Evolutionary conservation across 2,113 vertebrate genomes (phyloP).

Genomic region (Muscicapa adusta): DNA sequence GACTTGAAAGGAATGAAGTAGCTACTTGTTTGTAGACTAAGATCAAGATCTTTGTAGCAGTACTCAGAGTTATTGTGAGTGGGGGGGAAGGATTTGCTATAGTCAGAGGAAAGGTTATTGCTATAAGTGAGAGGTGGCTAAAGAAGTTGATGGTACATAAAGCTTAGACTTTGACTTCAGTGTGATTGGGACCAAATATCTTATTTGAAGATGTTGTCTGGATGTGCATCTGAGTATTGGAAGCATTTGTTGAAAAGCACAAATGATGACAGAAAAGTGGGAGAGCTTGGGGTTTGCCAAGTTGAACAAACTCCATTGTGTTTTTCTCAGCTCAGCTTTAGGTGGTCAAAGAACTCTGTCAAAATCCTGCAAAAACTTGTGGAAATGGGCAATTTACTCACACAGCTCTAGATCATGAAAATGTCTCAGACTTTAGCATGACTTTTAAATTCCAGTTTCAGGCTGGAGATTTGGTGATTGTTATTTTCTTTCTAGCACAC

Average conservation of each 20-base stretch:
- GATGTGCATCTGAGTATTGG: not conserved
- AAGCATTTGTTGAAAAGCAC: not conserved
- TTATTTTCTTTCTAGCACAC: not conserved
- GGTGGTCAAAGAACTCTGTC: not conserved
- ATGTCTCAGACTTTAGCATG: not conserved
- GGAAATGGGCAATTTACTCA: not conserved
- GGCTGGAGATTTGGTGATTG: not conserved
- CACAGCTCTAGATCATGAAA: accelerated
- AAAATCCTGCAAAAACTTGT: not conserved
- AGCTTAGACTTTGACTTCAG: not conserved
- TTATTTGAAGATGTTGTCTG: not conserved
- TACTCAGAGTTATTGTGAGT: not conserved
- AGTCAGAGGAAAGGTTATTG: not conserved
- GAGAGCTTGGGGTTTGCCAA: not conserved
- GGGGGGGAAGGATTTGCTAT: not conserved
- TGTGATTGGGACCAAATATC: not conserved
- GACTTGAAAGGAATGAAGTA: not conserved
- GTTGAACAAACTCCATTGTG: not conserved
- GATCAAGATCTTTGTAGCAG: not conserved
- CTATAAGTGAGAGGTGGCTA: not conserved
- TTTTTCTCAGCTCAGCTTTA: not conserved
- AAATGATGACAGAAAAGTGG: not conserved
- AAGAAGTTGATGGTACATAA: not conserved
- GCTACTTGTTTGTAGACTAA: not conserved
- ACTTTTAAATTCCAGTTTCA: not conserved